These are phyloP conservation scores for Antheraea mylitta DNA, from an alignment of 1,140 invertebrate genomes.

Conservation along the genomic window DNA sequence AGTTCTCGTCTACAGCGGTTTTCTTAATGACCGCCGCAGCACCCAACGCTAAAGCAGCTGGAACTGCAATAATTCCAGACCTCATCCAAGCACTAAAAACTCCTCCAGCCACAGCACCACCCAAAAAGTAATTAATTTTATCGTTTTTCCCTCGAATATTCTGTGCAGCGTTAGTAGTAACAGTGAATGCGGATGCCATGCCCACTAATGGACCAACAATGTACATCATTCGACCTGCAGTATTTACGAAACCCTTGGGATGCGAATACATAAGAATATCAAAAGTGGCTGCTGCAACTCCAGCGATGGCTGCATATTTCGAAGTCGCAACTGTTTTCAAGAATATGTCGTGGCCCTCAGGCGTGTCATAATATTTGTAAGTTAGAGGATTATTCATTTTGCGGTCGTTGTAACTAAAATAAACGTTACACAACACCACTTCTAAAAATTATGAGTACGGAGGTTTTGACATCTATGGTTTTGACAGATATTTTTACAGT, in stretches of 20 bases:
- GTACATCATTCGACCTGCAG: slow-evolving; percentile 64
- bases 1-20: slow-evolving; percentile 74
- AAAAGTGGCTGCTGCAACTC: slow-evolving; percentile 71
- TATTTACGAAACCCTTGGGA: slow-evolving; percentile 70
- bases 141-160: slow-evolving; percentile 84
- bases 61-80: slow-evolving; percentile 40
- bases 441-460: too few species aligned
- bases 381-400: slow-evolving; percentile 41
- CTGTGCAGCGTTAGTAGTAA: slow-evolving; percentile 79
- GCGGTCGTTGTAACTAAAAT: slow-evolving; percentile 13
- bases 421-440: slow-evolving; percentile 61
- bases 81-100: slow-evolving; percentile 80
- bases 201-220: slow-evolving; percentile 81
- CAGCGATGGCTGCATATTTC: slow-evolving; percentile 78
- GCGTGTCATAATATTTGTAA: slow-evolving; percentile 84
- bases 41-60: slow-evolving; percentile 58
- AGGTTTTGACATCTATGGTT: too few species aligned
- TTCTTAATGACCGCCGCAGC: slow-evolving; percentile 80
- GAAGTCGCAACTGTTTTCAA: slow-evolving; percentile 81
- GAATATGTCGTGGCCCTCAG: slow-evolving; percentile 83
- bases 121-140: slow-evolving; percentile 80
- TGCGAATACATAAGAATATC: slow-evolving; percentile 81
- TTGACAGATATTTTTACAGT: background rate
- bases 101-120: slow-evolving; percentile 79
- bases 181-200: slow-evolving; percentile 82